phyloP scores from a whole-genome alignment of 2,888 invertebrate genomes.

The Microctonus hyperodae region DNA sequence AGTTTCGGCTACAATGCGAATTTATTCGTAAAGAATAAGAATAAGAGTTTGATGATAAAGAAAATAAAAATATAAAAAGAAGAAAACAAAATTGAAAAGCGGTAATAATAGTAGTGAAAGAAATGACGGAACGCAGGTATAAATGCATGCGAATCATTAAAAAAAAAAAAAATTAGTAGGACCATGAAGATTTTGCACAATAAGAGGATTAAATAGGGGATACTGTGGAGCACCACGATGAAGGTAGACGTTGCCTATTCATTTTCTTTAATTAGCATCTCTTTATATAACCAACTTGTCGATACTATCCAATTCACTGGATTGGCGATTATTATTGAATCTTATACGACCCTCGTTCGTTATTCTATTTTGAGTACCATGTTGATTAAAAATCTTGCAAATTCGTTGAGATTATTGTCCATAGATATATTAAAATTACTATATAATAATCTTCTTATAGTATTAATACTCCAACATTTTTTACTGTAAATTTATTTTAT shows the following conservation, averaged over 20 bases:
- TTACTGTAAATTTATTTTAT: background rate
- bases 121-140: slow-evolving; percentile 5
- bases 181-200: background rate
- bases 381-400: background rate
- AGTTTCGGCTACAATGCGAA: slow-evolving; percentile 43
- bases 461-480: background rate
- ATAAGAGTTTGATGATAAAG: slow-evolving; percentile 31
- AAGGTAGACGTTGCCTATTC: slow-evolving; percentile 7
- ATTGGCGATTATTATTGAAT: slow-evolving; percentile 8
- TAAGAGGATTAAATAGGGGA: slow-evolving; percentile 17
- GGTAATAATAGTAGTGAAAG: background rate
- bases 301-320: background rate
- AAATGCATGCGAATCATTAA: slow-evolving; percentile 7
- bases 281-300: background rate
- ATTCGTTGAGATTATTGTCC: background rate
- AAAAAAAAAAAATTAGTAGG: slow-evolving; percentile 5
- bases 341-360: slow-evolving; percentile 10
- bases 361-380: background rate
- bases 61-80: no score
- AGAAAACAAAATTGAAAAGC: slow-evolving; percentile 19
- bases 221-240: background rate
- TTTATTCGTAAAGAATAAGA: slow-evolving; percentile 46
- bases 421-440: background rate
- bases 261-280: slow-evolving; percentile 17
- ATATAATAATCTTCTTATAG: background rate